Percentiles rank a stretch among this genome's conserved stretches.
These are phyloP conservation scores for Mionectes macconnelli DNA, from an alignment of 2,113 vertebrate species.

Conservation along the genomic window DNA sequence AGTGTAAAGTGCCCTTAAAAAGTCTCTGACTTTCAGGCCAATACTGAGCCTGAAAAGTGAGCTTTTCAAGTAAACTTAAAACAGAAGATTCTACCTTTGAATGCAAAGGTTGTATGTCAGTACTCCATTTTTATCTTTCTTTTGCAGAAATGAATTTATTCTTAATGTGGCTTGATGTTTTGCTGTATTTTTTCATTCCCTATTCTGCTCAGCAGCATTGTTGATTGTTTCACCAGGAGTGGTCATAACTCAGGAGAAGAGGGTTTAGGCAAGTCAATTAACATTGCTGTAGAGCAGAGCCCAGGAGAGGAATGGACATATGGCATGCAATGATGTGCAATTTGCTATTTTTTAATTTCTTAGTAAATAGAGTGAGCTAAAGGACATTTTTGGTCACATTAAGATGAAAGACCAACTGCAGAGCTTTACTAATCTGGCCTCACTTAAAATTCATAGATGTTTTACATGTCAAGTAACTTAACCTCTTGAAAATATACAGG, in stretches of 20 bases:
- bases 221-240: slow-evolving; percentile 25
- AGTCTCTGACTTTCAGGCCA: neutral
- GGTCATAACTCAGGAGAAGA: slow-evolving; percentile 44
- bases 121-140: neutral
- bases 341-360: slow-evolving; percentile 52
- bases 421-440: slow-evolving; percentile 21
- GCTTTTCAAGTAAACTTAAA: neutral
- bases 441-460: slow-evolving; percentile 38
- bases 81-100: neutral
- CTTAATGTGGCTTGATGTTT: neutral
- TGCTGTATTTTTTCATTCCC: slow-evolving; percentile 4
- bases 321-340: neutral
- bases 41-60: neutral
- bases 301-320: slow-evolving; percentile 32
- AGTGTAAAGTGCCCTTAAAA: neutral
- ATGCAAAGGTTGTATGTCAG: neutral
- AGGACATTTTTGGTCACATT: slow-evolving; percentile 47
- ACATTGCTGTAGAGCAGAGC: slow-evolving; percentile 45
- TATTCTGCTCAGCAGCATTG: slow-evolving; percentile 7
- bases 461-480: slow-evolving; percentile 25
- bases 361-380: slow-evolving; percentile 23
- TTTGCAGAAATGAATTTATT: neutral
- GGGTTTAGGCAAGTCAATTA: slow-evolving; percentile 56
- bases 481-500: slow-evolving; percentile 27
- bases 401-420: slow-evolving; percentile 37